Conservation (phyloP, 2,797 vertebrate species). For the Molothrus aeneus region DNA sequence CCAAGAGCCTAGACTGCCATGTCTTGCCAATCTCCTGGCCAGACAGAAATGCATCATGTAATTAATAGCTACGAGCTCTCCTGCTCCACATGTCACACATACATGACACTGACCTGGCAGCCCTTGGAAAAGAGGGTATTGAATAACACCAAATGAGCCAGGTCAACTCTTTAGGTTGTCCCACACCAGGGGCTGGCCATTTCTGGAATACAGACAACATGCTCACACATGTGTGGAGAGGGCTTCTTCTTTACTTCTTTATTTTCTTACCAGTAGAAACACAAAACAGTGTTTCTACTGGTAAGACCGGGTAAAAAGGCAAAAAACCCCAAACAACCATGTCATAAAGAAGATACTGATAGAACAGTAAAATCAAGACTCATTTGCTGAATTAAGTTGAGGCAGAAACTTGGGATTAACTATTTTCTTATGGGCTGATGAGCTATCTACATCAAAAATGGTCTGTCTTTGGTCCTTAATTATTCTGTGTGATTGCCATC, state of each 20-base stretch:
- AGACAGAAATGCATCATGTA: neutral
- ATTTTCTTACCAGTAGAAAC: too few relatives aligned
- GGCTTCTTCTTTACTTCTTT: neutral
- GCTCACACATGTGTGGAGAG: neutral
- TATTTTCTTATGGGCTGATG: neutral
- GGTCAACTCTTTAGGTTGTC: neutral
- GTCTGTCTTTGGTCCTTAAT: neutral
- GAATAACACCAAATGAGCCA: neutral
- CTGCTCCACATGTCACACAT: neutral
- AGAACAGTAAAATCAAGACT: neutral
- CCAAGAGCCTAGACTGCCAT: neutral
- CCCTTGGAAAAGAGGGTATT: neutral
- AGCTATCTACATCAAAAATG: neutral
- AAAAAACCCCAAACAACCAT: neutral
- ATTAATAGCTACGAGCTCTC: neutral
- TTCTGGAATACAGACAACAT: neutral
- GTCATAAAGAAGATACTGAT: neutral
- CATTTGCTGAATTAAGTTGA: neutral
- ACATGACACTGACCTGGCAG: neutral
- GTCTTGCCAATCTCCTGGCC: neutral
- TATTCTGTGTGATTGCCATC: neutral
- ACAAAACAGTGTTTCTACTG: neutral
- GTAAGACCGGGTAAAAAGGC: neutral
- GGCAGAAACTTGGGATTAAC: neutral
- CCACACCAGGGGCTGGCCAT: accelerated